Percentiles rank a stretch among this genome's conserved stretches.
phyloP scores from a whole-genome alignment of 2,888 invertebrate genomes.

The Arrhopalites spinosus region DNA sequence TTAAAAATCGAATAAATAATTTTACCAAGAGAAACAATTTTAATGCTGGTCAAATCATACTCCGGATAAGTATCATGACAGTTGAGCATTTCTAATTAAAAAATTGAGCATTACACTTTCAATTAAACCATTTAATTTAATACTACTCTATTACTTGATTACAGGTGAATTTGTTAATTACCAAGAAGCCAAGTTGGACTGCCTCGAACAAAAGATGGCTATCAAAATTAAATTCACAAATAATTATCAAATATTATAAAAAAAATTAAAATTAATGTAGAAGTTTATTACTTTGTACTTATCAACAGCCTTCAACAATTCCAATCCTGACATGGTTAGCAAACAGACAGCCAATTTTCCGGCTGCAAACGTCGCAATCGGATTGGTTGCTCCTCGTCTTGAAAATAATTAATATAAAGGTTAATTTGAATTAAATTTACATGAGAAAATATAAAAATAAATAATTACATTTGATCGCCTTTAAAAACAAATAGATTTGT shows the following conservation, averaged over 20 bases:
- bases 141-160: too few species aligned
- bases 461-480: constrained; percentile 42
- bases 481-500: constrained; percentile 47
- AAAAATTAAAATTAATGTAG: too few species aligned
- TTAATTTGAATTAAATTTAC: too few species aligned
- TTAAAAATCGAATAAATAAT: too few species aligned
- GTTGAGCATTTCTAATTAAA: constrained; percentile 40
- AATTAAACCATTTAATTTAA: too few species aligned
- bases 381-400: constrained; percentile 46
- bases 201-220: constrained; percentile 50
- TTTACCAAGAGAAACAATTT: constrained; percentile 38
- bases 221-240: background rate
- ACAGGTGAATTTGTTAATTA: too few species aligned
- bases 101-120: too few species aligned
- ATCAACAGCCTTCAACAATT: constrained; percentile 45
- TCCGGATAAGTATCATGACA: constrained; percentile 40
- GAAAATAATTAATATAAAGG: background rate
- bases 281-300: constrained; percentile 42
- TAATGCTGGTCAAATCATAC: constrained; percentile 44
- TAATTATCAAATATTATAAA: too few species aligned
- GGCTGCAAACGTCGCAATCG: constrained; percentile 38
- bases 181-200: constrained; percentile 52
- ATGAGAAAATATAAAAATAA: background rate
- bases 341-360: constrained; percentile 41
- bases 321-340: constrained; percentile 41